Evolutionary conservation across 2,797 vertebrate species (phyloP).

Genomic region (Falco peregrinus): DNA sequence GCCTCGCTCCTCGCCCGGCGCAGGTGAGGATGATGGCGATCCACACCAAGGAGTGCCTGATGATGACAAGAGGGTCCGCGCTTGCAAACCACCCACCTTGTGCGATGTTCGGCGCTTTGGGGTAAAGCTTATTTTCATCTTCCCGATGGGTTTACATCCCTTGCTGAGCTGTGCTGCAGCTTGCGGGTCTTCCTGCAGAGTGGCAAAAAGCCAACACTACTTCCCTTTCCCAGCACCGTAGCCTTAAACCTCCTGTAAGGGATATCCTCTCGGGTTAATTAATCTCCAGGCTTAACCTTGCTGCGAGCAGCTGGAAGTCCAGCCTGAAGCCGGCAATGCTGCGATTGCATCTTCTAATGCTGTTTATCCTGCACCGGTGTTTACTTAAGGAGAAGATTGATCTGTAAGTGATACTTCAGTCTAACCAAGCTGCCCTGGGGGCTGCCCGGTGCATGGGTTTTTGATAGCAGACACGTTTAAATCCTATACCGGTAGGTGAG

Average conservation of each 20-base stretch:
- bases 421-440: neutral
- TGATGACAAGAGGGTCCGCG: too few relatives aligned
- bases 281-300: neutral
- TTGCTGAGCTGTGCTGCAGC: neutral
- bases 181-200: neutral
- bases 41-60: too few relatives aligned
- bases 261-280: neutral
- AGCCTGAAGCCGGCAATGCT: fast-evolving
- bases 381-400: slow-evolving; percentile 77
- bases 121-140: too few relatives aligned
- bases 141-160: too few relatives aligned
- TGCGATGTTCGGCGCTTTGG: too few relatives aligned
- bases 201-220: fast-evolving
- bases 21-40: too few relatives aligned
- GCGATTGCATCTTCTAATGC: slow-evolving; percentile 56
- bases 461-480: slow-evolving; percentile 24
- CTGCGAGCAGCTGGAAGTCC: neutral
- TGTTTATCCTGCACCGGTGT: slow-evolving; percentile 76
- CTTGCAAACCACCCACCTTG: too few relatives aligned
- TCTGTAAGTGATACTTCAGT: slow-evolving; percentile 27
- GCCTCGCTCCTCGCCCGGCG: too few relatives aligned
- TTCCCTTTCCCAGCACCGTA: neutral
- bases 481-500: slow-evolving; percentile 17
- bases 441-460: neutral
- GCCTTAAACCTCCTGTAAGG: neutral